These are phyloP conservation scores for Herpetotheres cachinnans DNA, from an alignment of 2,113 vertebrate genomes.

Conservation along the genomic window DNA sequence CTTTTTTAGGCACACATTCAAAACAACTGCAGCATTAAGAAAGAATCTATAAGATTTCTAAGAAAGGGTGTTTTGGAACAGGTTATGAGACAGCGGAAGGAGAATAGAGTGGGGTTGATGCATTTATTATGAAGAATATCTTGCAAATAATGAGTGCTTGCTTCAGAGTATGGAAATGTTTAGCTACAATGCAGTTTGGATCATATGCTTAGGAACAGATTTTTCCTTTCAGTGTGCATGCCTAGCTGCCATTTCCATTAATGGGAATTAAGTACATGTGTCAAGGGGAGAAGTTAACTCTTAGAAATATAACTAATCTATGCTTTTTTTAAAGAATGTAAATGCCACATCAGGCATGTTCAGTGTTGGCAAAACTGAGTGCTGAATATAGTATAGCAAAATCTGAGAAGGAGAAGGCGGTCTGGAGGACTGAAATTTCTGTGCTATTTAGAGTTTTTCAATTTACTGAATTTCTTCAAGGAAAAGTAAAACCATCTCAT, in stretches of 20 bases:
- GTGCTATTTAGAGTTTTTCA: slow-evolving; percentile 59
- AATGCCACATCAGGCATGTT: slow-evolving; percentile 64
- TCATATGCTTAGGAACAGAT: slow-evolving; percentile 61
- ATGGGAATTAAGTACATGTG: slow-evolving; percentile 69
- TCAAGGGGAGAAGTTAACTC: slow-evolving; percentile 68
- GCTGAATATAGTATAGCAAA: slow-evolving; percentile 59
- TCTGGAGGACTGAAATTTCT: slow-evolving; percentile 61
- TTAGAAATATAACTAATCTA: slow-evolving; percentile 60
- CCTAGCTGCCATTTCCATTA: slow-evolving; percentile 70
- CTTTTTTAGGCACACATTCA: not conserved
- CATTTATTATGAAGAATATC: slow-evolving; percentile 41
- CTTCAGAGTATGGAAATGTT: slow-evolving; percentile 61
- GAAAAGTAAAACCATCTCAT: slow-evolving; percentile 54
- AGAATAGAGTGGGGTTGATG: not conserved
- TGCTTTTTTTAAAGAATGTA: slow-evolving; percentile 57
- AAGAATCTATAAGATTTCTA: not conserved
- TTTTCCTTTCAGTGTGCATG: slow-evolving; percentile 54
- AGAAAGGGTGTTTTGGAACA: not conserved
- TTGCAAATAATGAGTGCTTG: slow-evolving; percentile 29
- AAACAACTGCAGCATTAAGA: slow-evolving; percentile 2
- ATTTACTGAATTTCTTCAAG: slow-evolving; percentile 51
- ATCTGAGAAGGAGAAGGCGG: slow-evolving; percentile 46
- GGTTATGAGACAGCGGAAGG: not conserved
- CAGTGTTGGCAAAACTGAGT: slow-evolving; percentile 47
- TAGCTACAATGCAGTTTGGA: slow-evolving; percentile 61